Conservation (phyloP, 2,888 invertebrate genomes). For the Phasia obesa region DNA sequence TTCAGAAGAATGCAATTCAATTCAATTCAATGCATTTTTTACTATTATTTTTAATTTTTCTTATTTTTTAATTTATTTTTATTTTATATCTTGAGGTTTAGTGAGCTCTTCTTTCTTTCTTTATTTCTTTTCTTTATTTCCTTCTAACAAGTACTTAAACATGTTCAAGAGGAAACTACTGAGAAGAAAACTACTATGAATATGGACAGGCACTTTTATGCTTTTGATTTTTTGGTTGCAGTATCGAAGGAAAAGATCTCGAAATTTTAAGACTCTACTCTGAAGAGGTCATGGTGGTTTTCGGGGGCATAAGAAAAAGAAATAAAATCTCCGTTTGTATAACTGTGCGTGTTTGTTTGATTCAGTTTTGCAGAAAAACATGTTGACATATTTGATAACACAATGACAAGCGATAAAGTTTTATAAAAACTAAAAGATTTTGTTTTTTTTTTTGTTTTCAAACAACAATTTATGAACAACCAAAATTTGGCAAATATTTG, state of each 20-base stretch:
- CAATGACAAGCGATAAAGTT: constrained; percentile 57
- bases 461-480: background rate
- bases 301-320: constrained; percentile 22
- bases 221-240: constrained; percentile 15
- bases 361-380: constrained; percentile 29
- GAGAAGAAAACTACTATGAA: constrained; percentile 51
- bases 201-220: constrained; percentile 12
- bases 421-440: constrained; percentile 22
- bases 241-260: constrained; percentile 8
- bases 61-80: background rate
- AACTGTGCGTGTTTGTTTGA: background rate
- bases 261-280: constrained; percentile 51
- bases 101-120: constrained; percentile 13
- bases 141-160: constrained; percentile 60
- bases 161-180: constrained; percentile 61
- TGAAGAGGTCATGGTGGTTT: constrained; percentile 65
- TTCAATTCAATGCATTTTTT: constrained; percentile 15
- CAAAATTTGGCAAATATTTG: background rate
- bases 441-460: background rate
- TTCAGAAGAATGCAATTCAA: constrained; percentile 60
- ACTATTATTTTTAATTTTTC: background rate
- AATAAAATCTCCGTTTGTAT: constrained; percentile 14
- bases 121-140: too few species aligned
- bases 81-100: constrained; percentile 50
- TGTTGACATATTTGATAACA: constrained; percentile 67